A percentile compares a stretch with the other conserved stretches of the same genome.
Conservation (phyloP, 2,888 invertebrate species). For the Andricus curvator region DNA sequence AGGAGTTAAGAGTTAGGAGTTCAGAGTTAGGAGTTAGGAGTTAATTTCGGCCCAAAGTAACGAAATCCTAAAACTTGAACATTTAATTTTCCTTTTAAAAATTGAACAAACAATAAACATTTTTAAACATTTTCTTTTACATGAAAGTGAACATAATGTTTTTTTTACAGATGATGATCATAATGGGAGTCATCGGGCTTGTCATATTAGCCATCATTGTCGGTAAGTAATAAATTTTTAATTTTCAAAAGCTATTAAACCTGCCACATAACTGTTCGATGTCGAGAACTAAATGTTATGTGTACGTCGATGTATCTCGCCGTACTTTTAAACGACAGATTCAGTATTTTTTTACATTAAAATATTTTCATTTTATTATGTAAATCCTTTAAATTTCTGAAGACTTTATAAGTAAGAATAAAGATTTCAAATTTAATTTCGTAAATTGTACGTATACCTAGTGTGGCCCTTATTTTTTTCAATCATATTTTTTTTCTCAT, state of each 20-base stretch:
- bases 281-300: conserved; percentile 62
- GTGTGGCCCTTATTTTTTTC: too few species aligned
- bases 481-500: too few species aligned
- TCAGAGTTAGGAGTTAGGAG: too few species aligned
- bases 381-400: neutral
- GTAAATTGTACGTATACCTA: too few species aligned
- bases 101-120: too few species aligned
- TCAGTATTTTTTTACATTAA: conserved; percentile 44
- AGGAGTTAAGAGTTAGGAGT: too few species aligned
- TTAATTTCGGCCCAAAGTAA: too few species aligned
- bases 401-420: neutral
- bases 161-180: conserved; percentile 88
- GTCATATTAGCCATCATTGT: conserved; percentile 90
- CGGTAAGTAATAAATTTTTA: conserved; percentile 81
- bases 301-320: conserved; percentile 70
- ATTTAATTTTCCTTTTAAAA: too few species aligned
- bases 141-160: too few species aligned
- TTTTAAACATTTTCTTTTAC: too few species aligned
- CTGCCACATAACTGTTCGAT: conserved; percentile 57
- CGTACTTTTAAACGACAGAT: conserved; percentile 62
- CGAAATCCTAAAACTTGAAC: too few species aligned
- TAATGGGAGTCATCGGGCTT: conserved; percentile 91
- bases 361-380: neutral
- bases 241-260: conserved; percentile 38
- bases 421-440: too few species aligned